These are phyloP conservation scores for Montipora foliosa DNA, from an alignment of 64 coral and sea anemone species.

Conservation along the genomic window DNA sequence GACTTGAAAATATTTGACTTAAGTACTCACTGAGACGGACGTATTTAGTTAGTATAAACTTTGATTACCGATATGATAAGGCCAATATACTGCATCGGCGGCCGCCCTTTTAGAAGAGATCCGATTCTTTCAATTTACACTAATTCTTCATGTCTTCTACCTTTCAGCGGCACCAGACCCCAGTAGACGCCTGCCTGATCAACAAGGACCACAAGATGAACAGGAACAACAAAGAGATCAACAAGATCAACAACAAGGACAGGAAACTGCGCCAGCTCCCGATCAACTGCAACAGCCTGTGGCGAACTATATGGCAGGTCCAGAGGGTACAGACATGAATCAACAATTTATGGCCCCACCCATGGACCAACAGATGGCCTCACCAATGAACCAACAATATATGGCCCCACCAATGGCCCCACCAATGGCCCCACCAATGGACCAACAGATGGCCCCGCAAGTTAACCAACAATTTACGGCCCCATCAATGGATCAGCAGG, in stretches of 20 bases:
- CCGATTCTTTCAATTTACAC: background rate
- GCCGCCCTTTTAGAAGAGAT: background rate
- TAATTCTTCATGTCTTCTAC: background rate
- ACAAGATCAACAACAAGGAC: background rate
- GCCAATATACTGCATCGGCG: too few relatives aligned
- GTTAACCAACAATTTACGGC: slow-evolving; percentile 9
- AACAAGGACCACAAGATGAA: slow-evolving; percentile 3
- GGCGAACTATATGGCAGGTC: slow-evolving; percentile 1
- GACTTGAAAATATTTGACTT: background rate
- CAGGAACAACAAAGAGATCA: background rate
- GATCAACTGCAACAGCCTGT: background rate
- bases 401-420: background rate
- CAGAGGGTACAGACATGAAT: background rate
- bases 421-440: background rate
- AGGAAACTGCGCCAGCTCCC: background rate
- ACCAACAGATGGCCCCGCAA: background rate
- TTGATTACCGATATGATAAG: too few relatives aligned
- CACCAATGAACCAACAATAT: slow-evolving; percentile 3
- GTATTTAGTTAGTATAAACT: background rate
- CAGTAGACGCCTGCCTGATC: slow-evolving; percentile 22
- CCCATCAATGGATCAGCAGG: background rate
- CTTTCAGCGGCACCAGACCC: slow-evolving; percentile 18
- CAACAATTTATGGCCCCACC: slow-evolving; percentile 1
- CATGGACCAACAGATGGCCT: background rate
- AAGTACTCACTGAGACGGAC: background rate